These are phyloP conservation scores for Gari tellinella DNA, from an alignment of 2,888 invertebrate species.

Conservation along the genomic window DNA sequence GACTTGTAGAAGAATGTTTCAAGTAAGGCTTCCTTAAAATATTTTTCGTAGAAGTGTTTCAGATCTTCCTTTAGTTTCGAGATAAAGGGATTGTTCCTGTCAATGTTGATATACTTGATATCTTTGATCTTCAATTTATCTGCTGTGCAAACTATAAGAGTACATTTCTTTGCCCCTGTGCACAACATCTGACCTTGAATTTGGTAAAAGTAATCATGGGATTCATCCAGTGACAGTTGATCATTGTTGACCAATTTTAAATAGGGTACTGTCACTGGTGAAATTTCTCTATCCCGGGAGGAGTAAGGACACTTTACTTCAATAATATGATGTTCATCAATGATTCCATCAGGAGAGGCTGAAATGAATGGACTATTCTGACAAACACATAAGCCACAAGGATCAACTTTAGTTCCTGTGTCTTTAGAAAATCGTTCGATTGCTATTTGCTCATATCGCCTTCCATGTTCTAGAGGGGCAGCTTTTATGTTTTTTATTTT, in stretches of 20 bases:
- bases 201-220: constrained; percentile 39
- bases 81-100: constrained; percentile 3
- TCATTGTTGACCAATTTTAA: constrained; percentile 9
- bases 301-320: constrained; percentile 48
- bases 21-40: neutral
- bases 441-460: constrained; percentile 26
- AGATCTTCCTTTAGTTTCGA: neutral
- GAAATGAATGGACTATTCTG: constrained; percentile 24
- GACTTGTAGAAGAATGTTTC: constrained; percentile 7
- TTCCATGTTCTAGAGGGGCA: constrained; percentile 36
- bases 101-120: neutral
- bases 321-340: constrained; percentile 18
- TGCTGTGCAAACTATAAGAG: constrained; percentile 22
- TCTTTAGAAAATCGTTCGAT: constrained; percentile 11
- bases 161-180: constrained; percentile 19
- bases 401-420: constrained; percentile 1
- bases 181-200: constrained; percentile 46
- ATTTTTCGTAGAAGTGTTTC: neutral
- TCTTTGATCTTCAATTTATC: constrained; percentile 5
- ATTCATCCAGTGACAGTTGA: constrained; percentile 5
- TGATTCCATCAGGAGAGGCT: constrained; percentile 39
- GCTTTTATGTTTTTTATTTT: neutral
- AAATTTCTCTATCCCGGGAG: constrained; percentile 11
- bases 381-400: constrained; percentile 27
- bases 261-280: constrained; percentile 26